phyloP scores from a whole-genome alignment of 2,797 vertebrate genomes.

The Tamandua tetradactyla region DNA sequence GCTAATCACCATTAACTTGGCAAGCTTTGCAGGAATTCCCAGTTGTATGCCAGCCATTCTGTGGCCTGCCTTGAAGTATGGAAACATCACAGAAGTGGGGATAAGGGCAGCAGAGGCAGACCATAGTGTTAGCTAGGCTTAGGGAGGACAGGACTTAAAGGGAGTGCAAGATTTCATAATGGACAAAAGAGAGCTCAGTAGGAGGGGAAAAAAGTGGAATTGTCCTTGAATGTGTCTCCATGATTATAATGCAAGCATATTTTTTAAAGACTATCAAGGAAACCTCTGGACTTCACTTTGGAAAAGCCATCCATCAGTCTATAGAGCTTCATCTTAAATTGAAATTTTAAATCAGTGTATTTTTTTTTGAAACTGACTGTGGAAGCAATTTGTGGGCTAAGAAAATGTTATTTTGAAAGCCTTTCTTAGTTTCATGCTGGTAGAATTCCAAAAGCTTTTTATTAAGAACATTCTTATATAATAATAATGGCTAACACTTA shows the following conservation, averaged over 20 bases:
- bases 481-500: conserved; percentile 55
- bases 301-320: conserved; percentile 10
- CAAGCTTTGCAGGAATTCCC: conserved; percentile 61
- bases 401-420: conserved; percentile 62
- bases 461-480: conserved; percentile 41
- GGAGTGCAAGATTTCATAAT: conserved; percentile 63
- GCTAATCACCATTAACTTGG: conserved; percentile 62
- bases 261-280: conserved; percentile 31
- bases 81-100: conserved; percentile 73
- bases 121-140: conserved; percentile 55
- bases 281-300: conserved; percentile 60
- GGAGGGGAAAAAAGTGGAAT: conserved; percentile 52
- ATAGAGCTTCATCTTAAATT: conserved; percentile 48
- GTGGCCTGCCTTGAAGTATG: conserved; percentile 68
- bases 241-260: conserved; percentile 62
- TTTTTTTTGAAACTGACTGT: conserved; percentile 9
- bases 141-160: conserved; percentile 62
- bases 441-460: conserved; percentile 53
- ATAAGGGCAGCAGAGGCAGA: conserved; percentile 49
- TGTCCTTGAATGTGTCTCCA: conserved; percentile 21
- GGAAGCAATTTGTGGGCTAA: conserved; percentile 51
- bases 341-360: conserved; percentile 58
- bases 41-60: conserved; percentile 60
- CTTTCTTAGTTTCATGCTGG: conserved; percentile 33
- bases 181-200: conserved; percentile 69